Percentiles rank a stretch among this genome's conserved stretches.
These are phyloP conservation scores for Vulpes ferrilata DNA, from an alignment of 2,113 vertebrate genomes.

Conservation along the genomic window DNA sequence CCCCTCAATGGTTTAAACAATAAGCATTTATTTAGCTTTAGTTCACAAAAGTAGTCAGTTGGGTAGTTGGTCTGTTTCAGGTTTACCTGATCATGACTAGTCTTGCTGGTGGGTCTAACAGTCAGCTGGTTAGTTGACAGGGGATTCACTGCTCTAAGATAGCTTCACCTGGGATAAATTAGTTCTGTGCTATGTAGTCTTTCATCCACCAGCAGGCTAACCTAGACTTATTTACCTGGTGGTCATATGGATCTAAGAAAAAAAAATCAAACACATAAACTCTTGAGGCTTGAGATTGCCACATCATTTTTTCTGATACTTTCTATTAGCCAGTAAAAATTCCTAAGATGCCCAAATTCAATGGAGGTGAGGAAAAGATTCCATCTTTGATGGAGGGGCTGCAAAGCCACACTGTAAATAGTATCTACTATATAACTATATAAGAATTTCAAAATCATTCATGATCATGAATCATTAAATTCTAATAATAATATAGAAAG, in stretches of 20 bases:
- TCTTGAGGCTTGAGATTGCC: not conserved
- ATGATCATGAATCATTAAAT: not conserved
- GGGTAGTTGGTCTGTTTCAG: not conserved
- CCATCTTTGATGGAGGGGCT: not conserved
- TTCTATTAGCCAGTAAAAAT: not conserved
- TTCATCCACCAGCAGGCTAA: not conserved
- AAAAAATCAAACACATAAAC: not conserved
- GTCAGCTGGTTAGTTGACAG: not conserved
- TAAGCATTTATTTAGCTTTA: not conserved
- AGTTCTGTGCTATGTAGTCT: not conserved
- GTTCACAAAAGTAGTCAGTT: not conserved
- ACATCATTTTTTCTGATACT: not conserved
- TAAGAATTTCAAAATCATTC: not conserved
- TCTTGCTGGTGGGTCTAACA: not conserved
- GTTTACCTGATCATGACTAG: not conserved
- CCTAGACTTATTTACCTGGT: not conserved
- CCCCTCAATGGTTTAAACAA: not conserved
- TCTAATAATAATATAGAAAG: not conserved
- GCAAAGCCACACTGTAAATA: not conserved
- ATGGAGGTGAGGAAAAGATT: not conserved
- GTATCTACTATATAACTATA: not conserved
- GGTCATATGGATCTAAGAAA: not conserved
- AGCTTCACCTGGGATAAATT: not conserved
- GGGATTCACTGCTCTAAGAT: not conserved
- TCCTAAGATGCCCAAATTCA: not conserved